These are phyloP conservation scores for Plebejus melissa DNA, from an alignment of 2,888 invertebrate species.

Conservation along the genomic window DNA sequence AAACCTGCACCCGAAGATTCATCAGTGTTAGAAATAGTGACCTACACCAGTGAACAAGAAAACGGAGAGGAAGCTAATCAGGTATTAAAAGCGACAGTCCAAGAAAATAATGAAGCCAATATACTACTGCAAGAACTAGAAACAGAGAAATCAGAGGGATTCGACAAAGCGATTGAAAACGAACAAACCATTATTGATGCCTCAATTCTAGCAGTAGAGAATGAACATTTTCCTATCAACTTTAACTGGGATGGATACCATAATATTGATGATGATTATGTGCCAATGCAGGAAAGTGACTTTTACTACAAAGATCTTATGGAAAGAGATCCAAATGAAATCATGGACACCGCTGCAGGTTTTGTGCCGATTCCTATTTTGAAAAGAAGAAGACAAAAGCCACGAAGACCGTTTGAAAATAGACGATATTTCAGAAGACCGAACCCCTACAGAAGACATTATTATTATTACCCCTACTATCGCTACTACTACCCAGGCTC, in stretches of 20 bases:
- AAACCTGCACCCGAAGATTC: slow-evolving; percentile 44
- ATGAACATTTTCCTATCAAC: slow-evolving; percentile 9
- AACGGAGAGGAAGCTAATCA: slow-evolving; percentile 44
- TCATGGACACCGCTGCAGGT: slow-evolving; percentile 65
- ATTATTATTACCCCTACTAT: slow-evolving; percentile 54
- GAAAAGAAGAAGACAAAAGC: slow-evolving; percentile 44
- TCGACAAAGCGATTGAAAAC: not conserved
- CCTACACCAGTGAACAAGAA: slow-evolving; percentile 44
- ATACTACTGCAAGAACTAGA: not conserved
- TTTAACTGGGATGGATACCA: slow-evolving; percentile 30
- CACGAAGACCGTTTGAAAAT: slow-evolving; percentile 49
- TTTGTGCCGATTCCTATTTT: slow-evolving; percentile 59
- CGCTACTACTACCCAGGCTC: slow-evolving; percentile 59
- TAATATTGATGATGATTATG: slow-evolving; percentile 36
- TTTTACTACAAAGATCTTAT: slow-evolving; percentile 45
- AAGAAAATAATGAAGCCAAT: not conserved
- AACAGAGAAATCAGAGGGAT: not conserved
- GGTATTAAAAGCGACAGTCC: not conserved
- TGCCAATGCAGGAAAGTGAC: slow-evolving; percentile 38
- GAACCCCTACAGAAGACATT: slow-evolving; percentile 46
- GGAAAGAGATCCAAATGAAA: slow-evolving; percentile 53
- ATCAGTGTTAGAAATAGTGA: slow-evolving; percentile 44
- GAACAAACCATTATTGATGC: slow-evolving; percentile 19
- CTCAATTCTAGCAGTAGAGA: slow-evolving; percentile 27
- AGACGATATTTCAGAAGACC: slow-evolving; percentile 54